Percentiles rank a stretch among this genome's conserved stretches.
phyloP scores from a whole-genome alignment of 2,113 vertebrate genomes.

The Actenoides hombroni region DNA sequence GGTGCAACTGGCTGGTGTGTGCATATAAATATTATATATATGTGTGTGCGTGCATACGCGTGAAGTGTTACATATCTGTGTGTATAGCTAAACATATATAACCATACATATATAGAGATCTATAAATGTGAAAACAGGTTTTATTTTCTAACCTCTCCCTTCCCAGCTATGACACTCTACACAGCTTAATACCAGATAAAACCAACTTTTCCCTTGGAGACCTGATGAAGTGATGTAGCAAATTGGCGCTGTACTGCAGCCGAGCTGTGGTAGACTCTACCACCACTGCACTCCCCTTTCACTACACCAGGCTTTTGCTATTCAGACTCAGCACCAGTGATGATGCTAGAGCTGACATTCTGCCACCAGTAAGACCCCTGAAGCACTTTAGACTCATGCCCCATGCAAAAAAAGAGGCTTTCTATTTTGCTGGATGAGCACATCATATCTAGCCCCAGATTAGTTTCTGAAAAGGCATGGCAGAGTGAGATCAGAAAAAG shows the following conservation, averaged over 20 bases:
- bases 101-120: rapidly evolving
- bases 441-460: rapidly evolving
- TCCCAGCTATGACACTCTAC: neutral
- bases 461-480: neutral
- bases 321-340: neutral
- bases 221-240: neutral
- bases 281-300: neutral
- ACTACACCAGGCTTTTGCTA: neutral
- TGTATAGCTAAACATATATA: neutral
- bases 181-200: neutral
- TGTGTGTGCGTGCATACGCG: too few species aligned
- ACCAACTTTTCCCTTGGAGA: neutral
- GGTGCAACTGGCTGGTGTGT: neutral
- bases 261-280: rapidly evolving
- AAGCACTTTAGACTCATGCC: too few species aligned
- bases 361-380: neutral
- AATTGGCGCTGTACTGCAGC: rapidly evolving
- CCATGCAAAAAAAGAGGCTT: too few species aligned
- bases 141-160: neutral
- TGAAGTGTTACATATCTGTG: neutral
- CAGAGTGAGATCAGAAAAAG: rapidly evolving
- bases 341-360: neutral
- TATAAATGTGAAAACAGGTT: neutral
- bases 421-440: neutral
- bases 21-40: neutral